Conservation (phyloP, 2,797 vertebrate species). For the Botia kubotai region DNA sequence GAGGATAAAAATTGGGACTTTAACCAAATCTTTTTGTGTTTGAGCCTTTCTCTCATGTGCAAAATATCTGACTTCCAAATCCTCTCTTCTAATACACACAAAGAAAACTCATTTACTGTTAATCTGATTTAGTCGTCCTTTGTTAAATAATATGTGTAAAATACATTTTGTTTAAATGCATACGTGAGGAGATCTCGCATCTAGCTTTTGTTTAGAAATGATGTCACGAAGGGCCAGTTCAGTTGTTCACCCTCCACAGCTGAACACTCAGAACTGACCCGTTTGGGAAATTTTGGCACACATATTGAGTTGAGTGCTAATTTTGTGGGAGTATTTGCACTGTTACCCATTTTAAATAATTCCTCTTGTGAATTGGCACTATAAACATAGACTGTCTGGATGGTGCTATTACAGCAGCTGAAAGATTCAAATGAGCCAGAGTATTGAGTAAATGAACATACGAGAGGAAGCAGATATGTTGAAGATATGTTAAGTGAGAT, state of each 20-base stretch:
- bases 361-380: not conserved
- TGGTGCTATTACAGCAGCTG: not conserved
- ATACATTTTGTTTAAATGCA: not conserved
- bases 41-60: not conserved
- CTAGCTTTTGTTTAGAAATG: not conserved
- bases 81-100: not conserved
- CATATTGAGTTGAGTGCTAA: not conserved
- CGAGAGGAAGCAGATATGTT: too few relatives aligned
- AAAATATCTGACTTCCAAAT: not conserved
- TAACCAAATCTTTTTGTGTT: slow-evolving; percentile 18
- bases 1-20: not conserved
- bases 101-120: not conserved
- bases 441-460: too few relatives aligned
- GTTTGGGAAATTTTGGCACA: not conserved
- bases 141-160: not conserved
- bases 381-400: not conserved
- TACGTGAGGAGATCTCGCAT: not conserved
- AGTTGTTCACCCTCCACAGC: not conserved
- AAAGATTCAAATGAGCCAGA: not conserved
- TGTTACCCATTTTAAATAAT: not conserved
- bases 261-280: not conserved
- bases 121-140: not conserved
- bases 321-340: not conserved
- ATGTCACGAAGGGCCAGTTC: too few relatives aligned
- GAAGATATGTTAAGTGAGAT: not conserved